Evolutionary conservation across 23 tunicate species (phyloP), one percentile per base, ranked within the genome.

Genomic region (Aplidium turbinatum): DNA sequence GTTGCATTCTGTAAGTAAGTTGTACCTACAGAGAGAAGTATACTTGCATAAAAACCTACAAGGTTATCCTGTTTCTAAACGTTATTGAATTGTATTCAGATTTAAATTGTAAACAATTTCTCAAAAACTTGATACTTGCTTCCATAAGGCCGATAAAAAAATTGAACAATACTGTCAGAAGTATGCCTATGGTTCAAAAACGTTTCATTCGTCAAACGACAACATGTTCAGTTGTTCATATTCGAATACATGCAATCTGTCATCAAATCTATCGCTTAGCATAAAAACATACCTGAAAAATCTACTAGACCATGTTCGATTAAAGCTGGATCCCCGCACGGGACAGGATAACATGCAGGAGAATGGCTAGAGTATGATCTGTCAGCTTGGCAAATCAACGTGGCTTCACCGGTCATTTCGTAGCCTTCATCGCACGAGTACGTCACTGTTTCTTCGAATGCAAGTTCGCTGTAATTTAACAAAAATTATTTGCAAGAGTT

Each of bases 371-470:
- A 74, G 53, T 69, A 90, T 7, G 35, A 18, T 62, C 72, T 78
- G 57, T 71, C 56, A 0, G 70, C 75, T 35, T 25, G 28, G 66
- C 97, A 91, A 13, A 69, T 78, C 2, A 86, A 3, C 22, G 29
- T 31, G 0, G 86, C 16, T 35, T 23, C 21, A 11, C 85, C 97
- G n/a, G 22, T 55, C 68, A 78, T 55, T 26, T 91, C 53, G 55
- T 64, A 91, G 9, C 97, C 97, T 32, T 33, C n/a, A 57, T 91
- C 85, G 50, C 97, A 91, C 29, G 38, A 64, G 36, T 84, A 91
- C 0, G 61, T 63, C 1, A 84, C 46, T 47, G 22, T 25, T 19
- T 56, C 55, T 58, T 28, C 27, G 47, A 47, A 84, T 1, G 35
- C 72, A 1, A 22, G 31, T 5, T 33, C 20, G 32, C 55, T 58